Evolutionary conservation across 2,888 invertebrate genomes (phyloP), one percentile per base, ranked within the genome.

Genomic region (Lomographa bimaculata): DNA sequence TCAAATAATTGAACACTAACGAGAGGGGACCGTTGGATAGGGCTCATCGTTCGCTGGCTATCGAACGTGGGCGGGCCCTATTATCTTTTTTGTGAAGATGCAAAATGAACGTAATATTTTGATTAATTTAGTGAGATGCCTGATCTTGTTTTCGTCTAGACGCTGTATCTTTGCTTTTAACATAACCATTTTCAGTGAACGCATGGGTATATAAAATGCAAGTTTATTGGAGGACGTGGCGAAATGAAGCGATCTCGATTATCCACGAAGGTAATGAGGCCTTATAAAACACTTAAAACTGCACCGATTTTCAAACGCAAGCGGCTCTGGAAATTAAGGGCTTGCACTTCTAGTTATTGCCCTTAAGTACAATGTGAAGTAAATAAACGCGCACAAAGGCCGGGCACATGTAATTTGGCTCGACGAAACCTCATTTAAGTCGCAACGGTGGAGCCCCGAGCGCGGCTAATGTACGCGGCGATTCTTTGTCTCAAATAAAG

Each of bases 361-460:
- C 77, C 80, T 72, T 89, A 89, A 89, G 81, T 89, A 82, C 86
- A 83, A 87, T 75, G 79, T 83, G 86, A 84, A 79, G 80, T 84
- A 84, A 85, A 84, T 84, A 83, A 80, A 81, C 74, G 79, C 55
- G 69, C 72, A 79, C 79, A 76, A 76, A 74, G 69, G 67, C 74
- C 66, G 71, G 66, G 67, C 71, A 71, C 72, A 64, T 84, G 79
- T 84, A 87, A 87, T 89, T 89, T 87, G 76, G 85, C 73, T 62
- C 81, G 76, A 70, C 77, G 73, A 74, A 78, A 79, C 78, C 79
- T 85, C 81, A 86, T 86, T 87, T 85, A 80, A 71, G 71, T 64
- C 64, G 73, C 74, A 71, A 70, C 71, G 71, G 62, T 58, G 59
- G 59, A 60, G 73, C 74, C 74, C 68, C 74, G 71, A 72, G 75